Evolutionary conservation across 2,888 invertebrate species (phyloP).

Genomic region (Epinotia demarniana): DNA sequence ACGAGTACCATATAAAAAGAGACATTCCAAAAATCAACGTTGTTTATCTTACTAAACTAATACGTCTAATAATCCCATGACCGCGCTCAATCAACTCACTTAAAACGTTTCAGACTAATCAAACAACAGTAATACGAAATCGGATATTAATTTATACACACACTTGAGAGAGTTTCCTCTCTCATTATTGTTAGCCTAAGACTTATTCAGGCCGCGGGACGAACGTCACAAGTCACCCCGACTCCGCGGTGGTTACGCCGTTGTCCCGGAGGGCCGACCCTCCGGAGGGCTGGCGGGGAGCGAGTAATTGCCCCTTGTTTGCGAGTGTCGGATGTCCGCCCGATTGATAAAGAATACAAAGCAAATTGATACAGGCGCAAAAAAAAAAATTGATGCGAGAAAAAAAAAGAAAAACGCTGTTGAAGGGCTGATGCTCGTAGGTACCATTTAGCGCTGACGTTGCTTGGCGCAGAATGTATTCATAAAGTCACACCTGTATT

Average conservation of each 20-base stretch:
- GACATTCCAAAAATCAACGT: too few species aligned
- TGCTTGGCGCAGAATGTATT: background rate
- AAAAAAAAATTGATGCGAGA: constrained; percentile 2
- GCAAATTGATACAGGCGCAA: constrained; percentile 10
- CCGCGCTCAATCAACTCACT: background rate
- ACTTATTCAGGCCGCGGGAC: background rate
- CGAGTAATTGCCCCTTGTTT: constrained; percentile 54
- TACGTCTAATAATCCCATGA: background rate
- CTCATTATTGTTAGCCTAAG: constrained; percentile 1
- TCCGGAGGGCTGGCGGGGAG: constrained; percentile 43
- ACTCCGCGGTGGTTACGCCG: background rate
- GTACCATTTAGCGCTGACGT: background rate
- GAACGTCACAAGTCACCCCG: background rate
- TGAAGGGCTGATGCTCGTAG: background rate
- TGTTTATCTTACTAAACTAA: too few species aligned
- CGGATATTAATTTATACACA: constrained; percentile 1
- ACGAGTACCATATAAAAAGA: too few species aligned
- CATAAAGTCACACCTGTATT: too few species aligned
- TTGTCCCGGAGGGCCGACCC: constrained; percentile 41
- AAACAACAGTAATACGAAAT: constrained; percentile 6
- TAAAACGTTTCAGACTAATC: constrained; percentile 2
- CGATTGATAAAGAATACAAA: constrained; percentile 31
- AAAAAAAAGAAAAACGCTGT: background rate
- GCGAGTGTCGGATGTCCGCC: constrained; percentile 44
- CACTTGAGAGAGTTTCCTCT: background rate